phyloP scores from a whole-genome alignment of 2,888 invertebrate genomes.

The Chrysomela aeneicollis region DNA sequence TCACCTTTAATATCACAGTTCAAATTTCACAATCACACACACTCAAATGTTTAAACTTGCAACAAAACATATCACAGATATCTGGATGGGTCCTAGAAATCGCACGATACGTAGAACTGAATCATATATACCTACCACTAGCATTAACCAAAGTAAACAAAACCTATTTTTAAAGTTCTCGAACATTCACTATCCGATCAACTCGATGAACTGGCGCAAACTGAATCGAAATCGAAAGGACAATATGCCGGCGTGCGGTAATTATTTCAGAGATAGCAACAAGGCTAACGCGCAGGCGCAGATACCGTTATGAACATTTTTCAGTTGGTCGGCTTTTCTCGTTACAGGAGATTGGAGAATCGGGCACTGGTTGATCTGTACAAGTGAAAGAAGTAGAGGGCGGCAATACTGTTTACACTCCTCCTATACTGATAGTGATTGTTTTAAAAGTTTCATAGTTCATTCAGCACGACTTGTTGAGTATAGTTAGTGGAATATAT shows the following conservation, averaged over 20 bases:
- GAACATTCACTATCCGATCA: neutral
- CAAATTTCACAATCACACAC: neutral
- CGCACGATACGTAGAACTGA: neutral
- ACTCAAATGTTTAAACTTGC: neutral
- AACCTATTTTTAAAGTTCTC: neutral
- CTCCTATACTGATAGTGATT: too few relatives aligned
- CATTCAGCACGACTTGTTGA: too few relatives aligned
- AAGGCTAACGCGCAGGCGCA: neutral
- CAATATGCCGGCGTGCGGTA: neutral
- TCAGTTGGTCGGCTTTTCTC: neutral
- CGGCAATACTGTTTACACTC: too few relatives aligned
- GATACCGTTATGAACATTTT: neutral
- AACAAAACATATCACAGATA: neutral
- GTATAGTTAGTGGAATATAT: too few relatives aligned
- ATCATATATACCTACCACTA: neutral
- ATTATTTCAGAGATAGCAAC: neutral
- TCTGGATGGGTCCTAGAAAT: neutral
- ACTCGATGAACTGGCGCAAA: neutral
- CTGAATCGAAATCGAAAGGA: neutral
- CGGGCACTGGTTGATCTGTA: too few relatives aligned
- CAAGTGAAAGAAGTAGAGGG: too few relatives aligned
- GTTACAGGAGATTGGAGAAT: too few relatives aligned
- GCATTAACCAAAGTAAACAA: too few relatives aligned
- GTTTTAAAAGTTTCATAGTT: too few relatives aligned
- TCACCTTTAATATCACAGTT: slow-evolving; percentile 1